These are phyloP conservation scores for Phrynosoma blainvillii DNA, from an alignment of 2,113 vertebrate genomes.

Conservation along the genomic window DNA sequence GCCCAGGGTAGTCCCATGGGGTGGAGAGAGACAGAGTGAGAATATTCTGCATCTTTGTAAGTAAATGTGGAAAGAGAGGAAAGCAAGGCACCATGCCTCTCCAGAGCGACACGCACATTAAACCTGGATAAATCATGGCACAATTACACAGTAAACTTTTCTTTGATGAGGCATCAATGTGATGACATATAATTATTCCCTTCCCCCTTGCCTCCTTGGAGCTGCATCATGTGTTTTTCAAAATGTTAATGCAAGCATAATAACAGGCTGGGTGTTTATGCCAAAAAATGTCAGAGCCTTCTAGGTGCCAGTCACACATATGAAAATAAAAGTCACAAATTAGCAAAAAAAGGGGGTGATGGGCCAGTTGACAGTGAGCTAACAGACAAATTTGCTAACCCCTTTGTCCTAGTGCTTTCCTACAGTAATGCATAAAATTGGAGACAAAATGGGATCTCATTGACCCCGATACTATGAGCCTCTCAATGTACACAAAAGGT, in stretches of 20 bases:
- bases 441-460: conserved; percentile 42
- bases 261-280: conserved; percentile 90
- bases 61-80: conserved; percentile 71
- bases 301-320: conserved; percentile 92
- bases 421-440: conserved; percentile 72
- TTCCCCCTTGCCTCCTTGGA: conserved; percentile 69
- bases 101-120: conserved; percentile 64
- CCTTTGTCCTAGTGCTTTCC: conserved; percentile 52
- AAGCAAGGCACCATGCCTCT: conserved; percentile 53
- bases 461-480: conserved; percentile 52
- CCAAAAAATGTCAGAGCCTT: conserved; percentile 90
- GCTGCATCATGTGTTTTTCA: conserved; percentile 94
- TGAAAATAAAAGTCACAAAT: conserved; percentile 92
- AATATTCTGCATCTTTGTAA: conserved; percentile 77
- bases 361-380: conserved; percentile 73
- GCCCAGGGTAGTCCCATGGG: conserved; percentile 68
- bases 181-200: conserved; percentile 97
- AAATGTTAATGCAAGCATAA: conserved; percentile 99
- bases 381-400: conserved; percentile 76
- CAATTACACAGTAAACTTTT: conserved; percentile 83
- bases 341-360: conserved; percentile 81
- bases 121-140: conserved; percentile 80
- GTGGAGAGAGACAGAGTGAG: not conserved
- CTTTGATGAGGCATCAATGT: conserved; percentile 85
- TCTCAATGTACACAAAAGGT: conserved; percentile 33